Percentiles rank a stretch among this genome's conserved stretches.
Conservation (phyloP, 2,797 vertebrate genomes). For the Pelobates cultripes region DNA sequence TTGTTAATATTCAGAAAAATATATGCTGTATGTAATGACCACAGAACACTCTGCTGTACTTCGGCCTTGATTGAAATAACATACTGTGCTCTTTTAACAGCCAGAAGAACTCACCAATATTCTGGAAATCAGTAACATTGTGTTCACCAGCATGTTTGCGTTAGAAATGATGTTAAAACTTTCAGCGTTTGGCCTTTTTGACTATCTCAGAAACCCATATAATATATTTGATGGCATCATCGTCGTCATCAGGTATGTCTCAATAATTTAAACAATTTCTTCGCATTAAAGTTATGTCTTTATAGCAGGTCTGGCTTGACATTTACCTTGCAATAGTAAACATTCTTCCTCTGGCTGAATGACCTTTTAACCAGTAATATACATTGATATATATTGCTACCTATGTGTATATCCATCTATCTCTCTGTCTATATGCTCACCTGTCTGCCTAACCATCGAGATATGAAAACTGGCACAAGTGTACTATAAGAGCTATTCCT, state of each 20-base stretch:
- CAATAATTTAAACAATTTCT: neutral
- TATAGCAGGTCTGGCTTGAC: too few relatives aligned
- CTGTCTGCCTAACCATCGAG: too few relatives aligned
- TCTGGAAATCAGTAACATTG: slow-evolving; percentile 96
- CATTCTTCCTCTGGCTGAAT: too few relatives aligned
- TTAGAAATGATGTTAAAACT: slow-evolving; percentile 97
- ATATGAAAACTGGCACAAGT: too few relatives aligned
- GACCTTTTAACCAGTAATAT: too few relatives aligned
- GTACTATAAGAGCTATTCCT: too few relatives aligned
- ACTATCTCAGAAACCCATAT: slow-evolving; percentile 92
- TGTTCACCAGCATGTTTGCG: slow-evolving; percentile 98
- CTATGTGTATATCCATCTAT: too few relatives aligned
- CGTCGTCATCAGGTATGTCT: slow-evolving; percentile 90
- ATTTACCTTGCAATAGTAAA: too few relatives aligned
- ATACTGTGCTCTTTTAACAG: slow-evolving; percentile 68
- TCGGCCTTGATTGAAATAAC: neutral
- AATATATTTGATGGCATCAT: slow-evolving; percentile 96
- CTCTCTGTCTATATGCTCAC: too few relatives aligned
- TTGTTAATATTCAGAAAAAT: too few relatives aligned
- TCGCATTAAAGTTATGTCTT: too few relatives aligned
- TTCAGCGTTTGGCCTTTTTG: slow-evolving; percentile 90
- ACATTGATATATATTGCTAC: too few relatives aligned
- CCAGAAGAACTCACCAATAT: slow-evolving; percentile 93
- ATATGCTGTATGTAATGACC: neutral
- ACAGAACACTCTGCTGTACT: neutral